Base-by-base conservation (phyloP, 2,888 invertebrate genomes). In the Stenoptilia bipunctidactyla region DNA sequence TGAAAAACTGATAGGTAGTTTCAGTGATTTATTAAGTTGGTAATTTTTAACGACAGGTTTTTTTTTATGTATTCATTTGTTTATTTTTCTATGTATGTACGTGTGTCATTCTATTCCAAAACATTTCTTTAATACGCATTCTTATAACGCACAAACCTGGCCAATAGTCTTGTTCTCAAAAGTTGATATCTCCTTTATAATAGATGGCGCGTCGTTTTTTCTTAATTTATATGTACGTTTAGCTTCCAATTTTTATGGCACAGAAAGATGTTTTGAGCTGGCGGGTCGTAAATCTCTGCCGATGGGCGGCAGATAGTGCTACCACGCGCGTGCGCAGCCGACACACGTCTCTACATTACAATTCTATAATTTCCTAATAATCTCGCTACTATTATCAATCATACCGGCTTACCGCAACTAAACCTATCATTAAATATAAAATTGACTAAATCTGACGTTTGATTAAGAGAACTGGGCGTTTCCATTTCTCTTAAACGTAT, bases 381-480 rank as follows among this genome's bases (percentile, higher is more conserved):
- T 61, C 56, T 59, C 55, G 61, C 61, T 52, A 58, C 51, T 48
- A 53, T 61, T 48, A 80, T 82, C 71, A 72, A 77, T 82, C 76
- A 79, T 55, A 49, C 43, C 45, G 63, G 72, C 69, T 80, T 77
- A 79, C 59, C 65, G 59, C 62, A 51, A 58, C 61, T 59, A 66
- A 63, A 61, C 61, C 68, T 70, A 71, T 75, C 68, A 76, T 75
- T 77, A 75, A 63, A 71, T 61, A 57, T 64, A 73, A 76, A 74
- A 64, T 70, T 74, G 61, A 67, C 71, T 66, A 77, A 77, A 80
- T 80, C 82, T 61, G 79, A 82, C 79, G 51, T 75, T 75, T 75
- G 76, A 79, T 76, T 77, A 74, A 80, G 72, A 73, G 69, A 73
- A 71, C 60, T 56, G 51, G 49, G 53, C 54, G 45, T 41, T 40